phyloP scores from a whole-genome alignment of 2,888 invertebrate species.

The Melanargia galathea region DNA sequence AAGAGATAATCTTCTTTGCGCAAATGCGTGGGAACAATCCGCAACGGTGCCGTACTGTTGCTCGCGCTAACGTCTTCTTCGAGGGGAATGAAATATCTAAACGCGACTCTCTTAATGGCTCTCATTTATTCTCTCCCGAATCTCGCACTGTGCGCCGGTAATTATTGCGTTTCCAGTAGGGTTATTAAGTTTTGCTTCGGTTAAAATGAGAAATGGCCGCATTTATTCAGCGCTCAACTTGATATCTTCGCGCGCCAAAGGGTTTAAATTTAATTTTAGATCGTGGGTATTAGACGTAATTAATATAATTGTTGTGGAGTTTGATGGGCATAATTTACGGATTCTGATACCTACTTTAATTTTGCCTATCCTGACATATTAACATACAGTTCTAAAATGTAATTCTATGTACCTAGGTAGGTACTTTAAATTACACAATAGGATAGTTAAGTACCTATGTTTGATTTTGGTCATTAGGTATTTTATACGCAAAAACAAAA shows the following conservation, averaged over 20 bases:
- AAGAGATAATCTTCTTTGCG: slow-evolving; percentile 49
- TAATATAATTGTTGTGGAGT: slow-evolving; percentile 68
- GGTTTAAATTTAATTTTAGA: slow-evolving; percentile 77
- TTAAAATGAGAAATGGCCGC: slow-evolving; percentile 79
- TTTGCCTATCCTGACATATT: neutral
- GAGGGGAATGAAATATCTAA: slow-evolving; percentile 79
- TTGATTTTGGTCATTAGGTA: too few relatives aligned
- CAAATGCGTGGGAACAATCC: slow-evolving; percentile 69
- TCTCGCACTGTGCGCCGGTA: slow-evolving; percentile 77
- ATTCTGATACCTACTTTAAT: slow-evolving; percentile 24
- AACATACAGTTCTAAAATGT: neutral
- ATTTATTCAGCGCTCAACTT: slow-evolving; percentile 77
- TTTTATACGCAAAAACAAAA: too few relatives aligned
- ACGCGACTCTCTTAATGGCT: slow-evolving; percentile 78
- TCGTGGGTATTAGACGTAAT: slow-evolving; percentile 69
- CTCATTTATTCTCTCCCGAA: slow-evolving; percentile 80
- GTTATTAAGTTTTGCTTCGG: slow-evolving; percentile 81
- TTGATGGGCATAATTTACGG: slow-evolving; percentile 32
- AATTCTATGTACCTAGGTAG: too few relatives aligned
- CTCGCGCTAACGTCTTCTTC: slow-evolving; percentile 74
- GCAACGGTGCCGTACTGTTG: slow-evolving; percentile 55
- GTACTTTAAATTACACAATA: too few relatives aligned
- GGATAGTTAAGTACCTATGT: too few relatives aligned
- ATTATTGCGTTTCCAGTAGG: slow-evolving; percentile 79
- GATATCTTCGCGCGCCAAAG: slow-evolving; percentile 70